Percentiles rank a stretch among this genome's conserved stretches.
These are phyloP conservation scores for Tetragnatha versicolor DNA, from an alignment of 1,140 invertebrate species.

Conservation along the genomic window DNA sequence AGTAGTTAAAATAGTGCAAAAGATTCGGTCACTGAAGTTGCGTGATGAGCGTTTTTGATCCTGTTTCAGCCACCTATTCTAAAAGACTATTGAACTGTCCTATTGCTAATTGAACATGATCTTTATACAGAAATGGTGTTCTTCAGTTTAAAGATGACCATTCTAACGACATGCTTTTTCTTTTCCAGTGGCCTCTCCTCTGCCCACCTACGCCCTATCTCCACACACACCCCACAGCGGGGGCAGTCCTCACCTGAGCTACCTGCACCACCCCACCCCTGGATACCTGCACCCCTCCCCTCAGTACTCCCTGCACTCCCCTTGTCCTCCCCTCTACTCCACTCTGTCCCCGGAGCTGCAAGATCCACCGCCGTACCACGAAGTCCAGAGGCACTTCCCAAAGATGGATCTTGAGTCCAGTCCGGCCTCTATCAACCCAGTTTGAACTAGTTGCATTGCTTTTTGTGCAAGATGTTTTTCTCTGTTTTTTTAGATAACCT, in stretches of 20 bases:
- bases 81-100: not conserved
- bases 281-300: no score
- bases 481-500: no score
- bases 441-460: no score
- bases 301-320: not conserved
- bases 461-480: no score
- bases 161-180: not conserved
- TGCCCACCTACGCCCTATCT: not conserved
- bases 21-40: no score
- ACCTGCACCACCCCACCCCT: not conserved
- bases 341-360: not conserved
- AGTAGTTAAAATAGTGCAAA: no score
- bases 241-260: not conserved
- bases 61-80: not conserved
- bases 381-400: not conserved
- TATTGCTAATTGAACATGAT: not conserved
- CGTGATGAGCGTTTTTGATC: not conserved
- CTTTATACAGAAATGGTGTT: not conserved
- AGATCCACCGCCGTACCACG: not conserved
- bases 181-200: not conserved
- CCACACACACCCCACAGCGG: not conserved
- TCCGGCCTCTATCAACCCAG: no score
- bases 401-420: no score
- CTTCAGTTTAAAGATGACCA: not conserved
- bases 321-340: not conserved